Base-by-base conservation (phyloP, 2,888 invertebrate genomes). In the Callinectes sapidus region DNA sequence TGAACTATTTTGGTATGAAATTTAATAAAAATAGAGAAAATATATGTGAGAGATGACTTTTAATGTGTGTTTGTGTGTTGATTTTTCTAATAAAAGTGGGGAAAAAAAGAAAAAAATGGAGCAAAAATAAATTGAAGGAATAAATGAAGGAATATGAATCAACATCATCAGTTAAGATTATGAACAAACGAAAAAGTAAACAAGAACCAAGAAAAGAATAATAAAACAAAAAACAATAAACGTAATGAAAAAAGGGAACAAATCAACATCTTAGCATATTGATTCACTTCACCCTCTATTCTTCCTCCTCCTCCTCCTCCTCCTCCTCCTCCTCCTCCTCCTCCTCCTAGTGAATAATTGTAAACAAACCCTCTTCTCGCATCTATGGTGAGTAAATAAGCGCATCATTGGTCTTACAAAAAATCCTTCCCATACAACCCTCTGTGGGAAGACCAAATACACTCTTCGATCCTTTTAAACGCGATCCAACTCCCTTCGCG, bases 401-500 rank as follows among this genome's bases (percentile, higher is more conserved):
- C 81, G 35, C 81, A 32, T 81, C 81, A 81, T 35, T 6, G 81
- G 16, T 32, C 81, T 32, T 14, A 5, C 28, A n/a, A 55, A 66
- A 66, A 89, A 16, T 35, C 35, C 71, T n/a, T 32, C 77, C n/a
- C 39, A 71, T 71, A 71, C 54, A 32, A 48, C 61, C 71, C 71
- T 87, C 87, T 18, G 28, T 55, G 61, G 32, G 88, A 61, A 88
- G 18, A 18, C 55, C 88, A 54, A 88, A 54, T 32, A 54, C 14
- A 55, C n/a, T 48, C 42, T 32, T 55, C 32, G 42, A 88, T 54
- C 55, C 88, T 32, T 89, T 86, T 86, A 48, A 92, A 86, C 66
- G 81, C 71, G 92, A 92, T 89, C 71, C 89, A 39, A 86, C 39
- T 89, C 89, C 92, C 87, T 42, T 39, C 42, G 87, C 91, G 42